Evolutionary conservation across 2,797 vertebrate genomes (phyloP).

Genomic region (Sparus aurata): DNA sequence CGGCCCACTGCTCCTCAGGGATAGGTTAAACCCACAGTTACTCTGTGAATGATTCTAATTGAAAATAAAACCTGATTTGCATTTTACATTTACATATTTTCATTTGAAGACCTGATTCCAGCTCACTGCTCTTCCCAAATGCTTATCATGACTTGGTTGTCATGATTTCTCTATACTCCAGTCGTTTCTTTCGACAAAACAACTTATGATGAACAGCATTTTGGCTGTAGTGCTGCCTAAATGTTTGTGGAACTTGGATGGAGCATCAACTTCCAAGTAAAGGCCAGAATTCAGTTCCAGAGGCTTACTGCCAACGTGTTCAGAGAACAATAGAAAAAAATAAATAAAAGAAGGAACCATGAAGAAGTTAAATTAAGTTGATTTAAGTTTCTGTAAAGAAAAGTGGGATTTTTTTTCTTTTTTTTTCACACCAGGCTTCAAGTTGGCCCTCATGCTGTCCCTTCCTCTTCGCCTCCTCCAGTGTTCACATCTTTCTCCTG

Average conservation of each 20-base stretch:
- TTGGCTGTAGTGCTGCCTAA: neutral
- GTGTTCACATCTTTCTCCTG: conserved; percentile 45
- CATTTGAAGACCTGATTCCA: neutral
- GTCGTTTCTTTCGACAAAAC: neutral
- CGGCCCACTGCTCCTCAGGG: too few species aligned
- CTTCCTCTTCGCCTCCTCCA: conserved; percentile 28
- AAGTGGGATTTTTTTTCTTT: conserved; percentile 33
- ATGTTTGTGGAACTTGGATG: neutral
- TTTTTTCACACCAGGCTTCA: neutral
- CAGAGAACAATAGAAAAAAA: too few species aligned
- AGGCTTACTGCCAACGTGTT: too few species aligned
- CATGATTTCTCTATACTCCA: neutral
- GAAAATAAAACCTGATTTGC: too few species aligned
- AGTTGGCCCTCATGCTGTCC: conserved; percentile 20
- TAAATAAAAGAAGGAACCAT: too few species aligned
- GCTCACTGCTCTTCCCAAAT: neutral
- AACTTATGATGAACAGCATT: neutral
- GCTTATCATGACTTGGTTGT: neutral
- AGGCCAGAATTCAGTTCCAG: neutral
- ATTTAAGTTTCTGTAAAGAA: neutral
- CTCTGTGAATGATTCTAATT: too few species aligned
- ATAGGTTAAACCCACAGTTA: too few species aligned
- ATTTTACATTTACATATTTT: neutral
- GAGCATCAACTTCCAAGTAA: neutral
- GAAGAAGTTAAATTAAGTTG: too few species aligned